Evolutionary conservation across 2,888 invertebrate species (phyloP).

Genomic region (Agrochola macilenta): DNA sequence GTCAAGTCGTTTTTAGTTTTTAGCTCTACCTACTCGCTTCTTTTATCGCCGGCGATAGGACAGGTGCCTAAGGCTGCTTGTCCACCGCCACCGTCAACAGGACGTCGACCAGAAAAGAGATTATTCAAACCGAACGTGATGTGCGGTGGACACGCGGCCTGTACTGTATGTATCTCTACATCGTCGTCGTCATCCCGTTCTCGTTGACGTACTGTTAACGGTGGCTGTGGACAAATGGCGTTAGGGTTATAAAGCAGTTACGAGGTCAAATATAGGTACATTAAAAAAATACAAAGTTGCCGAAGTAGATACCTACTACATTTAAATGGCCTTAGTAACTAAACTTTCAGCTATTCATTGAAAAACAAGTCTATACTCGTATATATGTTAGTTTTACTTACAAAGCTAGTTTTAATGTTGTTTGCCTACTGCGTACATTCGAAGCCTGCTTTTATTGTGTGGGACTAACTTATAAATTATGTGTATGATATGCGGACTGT

Average conservation of each 20-base stretch:
- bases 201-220: too few species aligned
- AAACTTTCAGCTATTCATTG: constrained; percentile 11
- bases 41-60: too few species aligned
- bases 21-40: too few species aligned
- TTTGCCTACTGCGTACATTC: constrained; percentile 29
- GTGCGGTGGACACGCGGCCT: not conserved
- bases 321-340: not conserved
- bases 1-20: too few species aligned
- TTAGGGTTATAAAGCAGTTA: not conserved
- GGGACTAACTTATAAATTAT: constrained; percentile 47
- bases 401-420: constrained; percentile 43
- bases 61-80: too few species aligned
- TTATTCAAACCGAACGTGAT: not conserved
- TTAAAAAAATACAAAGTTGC: not conserved
- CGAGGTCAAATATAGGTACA: not conserved
- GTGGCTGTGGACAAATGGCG: too few species aligned
- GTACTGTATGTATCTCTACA: not conserved
- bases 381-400: constrained; percentile 8
- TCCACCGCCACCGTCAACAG: too few species aligned
- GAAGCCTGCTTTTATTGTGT: constrained; percentile 37
- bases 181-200: too few species aligned
- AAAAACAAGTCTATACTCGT: constrained; percentile 17
- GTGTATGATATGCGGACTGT: constrained; percentile 31
- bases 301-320: too few species aligned
- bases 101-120: too few species aligned